Percentiles rank a stretch among this genome's conserved stretches.
Conservation (phyloP, 2,113 vertebrate species). For the Macaca nemestrina region DNA sequence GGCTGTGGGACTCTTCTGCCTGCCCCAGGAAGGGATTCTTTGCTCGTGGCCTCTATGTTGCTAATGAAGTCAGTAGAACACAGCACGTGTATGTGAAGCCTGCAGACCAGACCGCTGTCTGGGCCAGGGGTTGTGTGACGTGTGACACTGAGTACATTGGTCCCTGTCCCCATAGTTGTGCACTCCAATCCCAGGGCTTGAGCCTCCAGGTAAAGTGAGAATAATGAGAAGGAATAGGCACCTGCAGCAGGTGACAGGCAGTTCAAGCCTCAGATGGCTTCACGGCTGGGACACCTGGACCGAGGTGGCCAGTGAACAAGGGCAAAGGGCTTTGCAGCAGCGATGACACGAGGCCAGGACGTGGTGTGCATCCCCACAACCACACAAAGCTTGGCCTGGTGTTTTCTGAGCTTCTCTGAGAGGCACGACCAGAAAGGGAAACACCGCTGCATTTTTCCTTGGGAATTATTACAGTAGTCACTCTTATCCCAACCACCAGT, state of each 20-base stretch:
- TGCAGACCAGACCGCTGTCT: too few species aligned
- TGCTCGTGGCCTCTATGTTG: rapidly evolving
- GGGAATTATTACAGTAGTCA: rapidly evolving
- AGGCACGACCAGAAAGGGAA: rapidly evolving
- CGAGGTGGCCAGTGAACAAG: rapidly evolving
- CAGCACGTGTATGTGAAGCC: rapidly evolving
- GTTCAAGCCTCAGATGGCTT: background rate
- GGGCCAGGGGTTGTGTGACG: rapidly evolving
- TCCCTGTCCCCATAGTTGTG: too few species aligned
- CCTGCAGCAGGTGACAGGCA: too few species aligned
- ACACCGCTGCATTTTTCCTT: rapidly evolving
- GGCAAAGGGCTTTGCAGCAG: background rate
- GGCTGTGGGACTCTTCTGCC: too few species aligned
- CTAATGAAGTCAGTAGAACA: rapidly evolving
- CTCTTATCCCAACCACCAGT: rapidly evolving
- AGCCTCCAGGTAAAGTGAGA: background rate
- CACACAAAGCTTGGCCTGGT: rapidly evolving
- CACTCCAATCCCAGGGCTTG: background rate
- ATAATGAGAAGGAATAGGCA: too few species aligned
- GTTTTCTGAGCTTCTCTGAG: background rate
- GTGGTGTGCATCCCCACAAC: rapidly evolving
- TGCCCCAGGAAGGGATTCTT: too few species aligned
- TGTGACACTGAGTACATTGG: rapidly evolving
- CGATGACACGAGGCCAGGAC: background rate
- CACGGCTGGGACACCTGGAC: background rate